Conservation (phyloP, 35 echinoderm and acorn worm genomes). For the Diadema setosum region DNA sequence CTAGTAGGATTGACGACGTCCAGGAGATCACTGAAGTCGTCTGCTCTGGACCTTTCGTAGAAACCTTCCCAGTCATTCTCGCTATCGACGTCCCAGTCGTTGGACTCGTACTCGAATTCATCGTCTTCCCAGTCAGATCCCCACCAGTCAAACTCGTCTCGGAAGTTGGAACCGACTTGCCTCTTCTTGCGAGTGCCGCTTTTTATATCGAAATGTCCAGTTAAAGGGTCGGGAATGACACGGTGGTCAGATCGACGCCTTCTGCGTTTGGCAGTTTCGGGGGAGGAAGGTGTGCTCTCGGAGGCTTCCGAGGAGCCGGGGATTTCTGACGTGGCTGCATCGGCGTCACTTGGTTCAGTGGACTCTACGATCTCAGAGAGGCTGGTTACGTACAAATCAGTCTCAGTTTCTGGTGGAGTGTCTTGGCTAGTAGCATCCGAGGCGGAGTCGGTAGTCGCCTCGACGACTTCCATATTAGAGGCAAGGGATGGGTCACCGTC, state of each 20-base stretch:
- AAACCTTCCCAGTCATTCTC: conserved; percentile 87
- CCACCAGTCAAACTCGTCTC: conserved; percentile 54
- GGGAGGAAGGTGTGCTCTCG: not conserved
- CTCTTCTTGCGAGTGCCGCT: not conserved
- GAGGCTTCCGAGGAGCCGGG: not conserved
- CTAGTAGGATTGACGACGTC: conserved; percentile 29
- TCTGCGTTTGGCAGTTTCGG: not conserved
- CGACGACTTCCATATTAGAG: too few species aligned
- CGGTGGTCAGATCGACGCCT: not conserved
- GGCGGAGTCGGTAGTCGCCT: too few species aligned
- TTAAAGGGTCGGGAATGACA: not conserved
- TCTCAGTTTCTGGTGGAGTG: not conserved
- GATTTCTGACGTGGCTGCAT: not conserved
- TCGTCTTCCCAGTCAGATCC: conserved; percentile 50
- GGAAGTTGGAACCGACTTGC: not conserved
- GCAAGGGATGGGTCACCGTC: too few species aligned
- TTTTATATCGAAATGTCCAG: not conserved
- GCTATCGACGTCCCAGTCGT: conserved; percentile 29
- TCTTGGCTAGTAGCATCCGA: not conserved
- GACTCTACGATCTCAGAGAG: too few species aligned
- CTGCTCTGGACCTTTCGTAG: conserved; percentile 53
- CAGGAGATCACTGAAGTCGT: conserved; percentile 80
- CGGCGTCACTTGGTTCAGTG: too few species aligned
- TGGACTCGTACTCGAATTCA: conserved; percentile 9
- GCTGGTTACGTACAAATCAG: too few species aligned